Evolutionary conservation across 2,888 invertebrate species (phyloP).

Genomic region (Cyclophora punctaria): DNA sequence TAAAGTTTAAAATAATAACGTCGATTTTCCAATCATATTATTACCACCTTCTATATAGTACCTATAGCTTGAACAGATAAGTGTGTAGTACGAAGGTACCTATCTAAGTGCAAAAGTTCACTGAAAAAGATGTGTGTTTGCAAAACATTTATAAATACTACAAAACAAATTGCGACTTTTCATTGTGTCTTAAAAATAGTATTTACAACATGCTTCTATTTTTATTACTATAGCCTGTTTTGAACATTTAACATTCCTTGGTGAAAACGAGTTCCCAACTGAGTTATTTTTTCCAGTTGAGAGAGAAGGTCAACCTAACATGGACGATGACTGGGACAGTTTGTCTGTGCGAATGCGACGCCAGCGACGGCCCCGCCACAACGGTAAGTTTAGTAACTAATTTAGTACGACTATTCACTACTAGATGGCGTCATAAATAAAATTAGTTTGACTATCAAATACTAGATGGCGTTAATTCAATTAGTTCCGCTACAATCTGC

Average conservation of each 20-base stretch:
- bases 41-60: no score
- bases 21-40: no score
- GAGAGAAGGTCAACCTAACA: slow-evolving; percentile 76
- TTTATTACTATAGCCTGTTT: neutral
- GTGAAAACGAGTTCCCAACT: neutral
- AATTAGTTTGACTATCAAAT: slow-evolving; percentile 12
- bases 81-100: no score
- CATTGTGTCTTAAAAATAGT: no score
- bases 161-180: no score
- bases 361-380: slow-evolving; percentile 70
- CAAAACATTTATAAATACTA: no score
- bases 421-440: slow-evolving; percentile 14
- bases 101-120: no score
- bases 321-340: slow-evolving; percentile 87
- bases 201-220: neutral
- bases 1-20: no score
- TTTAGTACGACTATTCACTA: slow-evolving; percentile 12
- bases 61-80: no score
- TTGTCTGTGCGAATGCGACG: slow-evolving; percentile 84
- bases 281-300: slow-evolving; percentile 44
- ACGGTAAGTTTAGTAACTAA: slow-evolving; percentile 45
- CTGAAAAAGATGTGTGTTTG: no score
- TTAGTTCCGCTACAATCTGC: no score
- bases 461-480: slow-evolving; percentile 13
- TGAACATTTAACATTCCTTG: neutral